Conservation (phyloP, 2,113 vertebrate genomes). For the Boleophthalmus pectinirostris region DNA sequence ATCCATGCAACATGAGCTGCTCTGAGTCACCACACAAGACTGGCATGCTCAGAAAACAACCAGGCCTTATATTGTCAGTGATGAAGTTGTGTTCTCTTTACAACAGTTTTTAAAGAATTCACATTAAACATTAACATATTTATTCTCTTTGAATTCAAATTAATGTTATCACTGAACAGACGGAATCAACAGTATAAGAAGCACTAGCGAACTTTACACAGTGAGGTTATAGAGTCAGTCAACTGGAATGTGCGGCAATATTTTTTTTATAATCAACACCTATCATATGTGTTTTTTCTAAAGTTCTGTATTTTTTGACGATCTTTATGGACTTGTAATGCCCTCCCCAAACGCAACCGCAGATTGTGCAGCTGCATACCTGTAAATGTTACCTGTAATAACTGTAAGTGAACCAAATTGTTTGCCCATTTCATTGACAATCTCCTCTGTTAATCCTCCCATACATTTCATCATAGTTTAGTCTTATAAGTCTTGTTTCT, state of each 20-base stretch:
- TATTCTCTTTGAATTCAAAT: background rate
- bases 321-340: no score
- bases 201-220: background rate
- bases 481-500: background rate
- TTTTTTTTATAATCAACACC: no score
- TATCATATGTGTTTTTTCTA: background rate
- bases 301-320: no score
- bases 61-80: background rate
- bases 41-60: slow-evolving; percentile 7
- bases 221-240: no score
- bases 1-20: slow-evolving; percentile 48
- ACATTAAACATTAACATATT: background rate
- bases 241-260: no score
- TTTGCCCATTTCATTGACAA: background rate
- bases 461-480: background rate
- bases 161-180: background rate
- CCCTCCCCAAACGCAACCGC: no score
- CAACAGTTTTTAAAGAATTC: background rate
- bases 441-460: background rate
- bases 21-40: slow-evolving; percentile 47
- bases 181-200: background rate
- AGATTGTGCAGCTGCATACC: background rate
- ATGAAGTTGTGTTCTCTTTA: background rate
- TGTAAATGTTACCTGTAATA: background rate
- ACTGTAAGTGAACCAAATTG: background rate